Evolutionary conservation across 1,140 invertebrate genomes (phyloP).

Genomic region (Aphaenogaster floridana): DNA sequence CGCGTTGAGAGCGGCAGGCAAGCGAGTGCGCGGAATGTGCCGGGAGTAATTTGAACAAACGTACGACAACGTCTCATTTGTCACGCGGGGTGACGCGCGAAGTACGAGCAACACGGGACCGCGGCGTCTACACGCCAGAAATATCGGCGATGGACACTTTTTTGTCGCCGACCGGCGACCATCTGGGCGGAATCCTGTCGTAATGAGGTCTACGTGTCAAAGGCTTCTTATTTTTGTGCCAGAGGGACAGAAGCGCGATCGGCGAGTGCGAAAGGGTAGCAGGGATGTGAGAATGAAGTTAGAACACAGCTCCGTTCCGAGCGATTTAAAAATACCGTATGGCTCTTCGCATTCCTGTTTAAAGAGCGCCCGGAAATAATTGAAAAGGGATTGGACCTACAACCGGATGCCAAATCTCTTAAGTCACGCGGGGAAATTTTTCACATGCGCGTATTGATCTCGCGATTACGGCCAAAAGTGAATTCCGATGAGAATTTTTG

Average conservation of each 20-base stretch:
- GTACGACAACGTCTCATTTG: conserved; percentile 86
- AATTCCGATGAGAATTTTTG: conserved; percentile 60
- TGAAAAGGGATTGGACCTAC: not conserved
- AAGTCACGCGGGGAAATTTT: not conserved
- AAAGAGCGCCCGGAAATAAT: not conserved
- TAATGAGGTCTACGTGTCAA: conserved; percentile 70
- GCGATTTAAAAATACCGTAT: conserved; percentile 33
- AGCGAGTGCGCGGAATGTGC: conserved; percentile 78
- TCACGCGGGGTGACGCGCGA: conserved; percentile 81
- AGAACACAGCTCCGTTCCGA: conserved; percentile 16
- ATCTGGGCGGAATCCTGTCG: conserved; percentile 64
- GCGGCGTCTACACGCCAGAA: conserved; percentile 66
- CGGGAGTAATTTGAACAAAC: conserved; percentile 86
- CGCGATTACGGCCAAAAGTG: conserved; percentile 39
- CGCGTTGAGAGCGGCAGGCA: conserved; percentile 76
- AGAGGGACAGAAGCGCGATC: not conserved
- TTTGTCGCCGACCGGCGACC: conserved; percentile 53
- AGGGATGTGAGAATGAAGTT: conserved; percentile 12
- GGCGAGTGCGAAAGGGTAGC: not conserved
- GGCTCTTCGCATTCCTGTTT: conserved; percentile 9
- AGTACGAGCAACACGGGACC: conserved; percentile 78
- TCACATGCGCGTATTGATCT: conserved; percentile 21
- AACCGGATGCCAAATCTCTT: not conserved
- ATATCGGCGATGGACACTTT: conserved; percentile 76
- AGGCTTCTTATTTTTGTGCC: conserved; percentile 58